Evolutionary conservation across 2,797 vertebrate genomes (phyloP).

Genomic region (Xiphorhynchus erythropygius): DNA sequence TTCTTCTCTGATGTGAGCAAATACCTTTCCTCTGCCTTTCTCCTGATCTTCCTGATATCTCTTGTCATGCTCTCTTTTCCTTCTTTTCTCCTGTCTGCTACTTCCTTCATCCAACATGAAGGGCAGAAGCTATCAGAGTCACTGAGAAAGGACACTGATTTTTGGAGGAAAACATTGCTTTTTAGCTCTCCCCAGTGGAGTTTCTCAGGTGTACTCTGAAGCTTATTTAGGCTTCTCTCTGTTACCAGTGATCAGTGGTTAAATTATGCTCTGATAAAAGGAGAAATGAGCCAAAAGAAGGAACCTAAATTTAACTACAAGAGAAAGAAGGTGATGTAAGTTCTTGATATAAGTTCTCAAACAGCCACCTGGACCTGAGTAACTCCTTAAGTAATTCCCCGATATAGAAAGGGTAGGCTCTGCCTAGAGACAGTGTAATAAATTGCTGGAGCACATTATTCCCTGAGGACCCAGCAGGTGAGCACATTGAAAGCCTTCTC

Average conservation of each 20-base stretch:
- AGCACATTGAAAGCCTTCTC: conserved; percentile 6
- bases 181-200: background rate
- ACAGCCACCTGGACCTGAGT: conserved; percentile 45
- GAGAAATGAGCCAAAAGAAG: conserved; percentile 28
- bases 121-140: background rate
- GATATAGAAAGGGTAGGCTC: background rate
- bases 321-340: conserved; percentile 43
- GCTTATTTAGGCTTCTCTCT: background rate
- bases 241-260: background rate
- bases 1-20: background rate
- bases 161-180: background rate
- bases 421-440: conserved; percentile 48
- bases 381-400: conserved; percentile 56
- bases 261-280: conserved; percentile 32
- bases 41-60: background rate
- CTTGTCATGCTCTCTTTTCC: background rate
- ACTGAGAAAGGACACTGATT: background rate
- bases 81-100: background rate
- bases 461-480: background rate
- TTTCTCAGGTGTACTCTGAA: background rate
- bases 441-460: background rate
- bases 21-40: background rate
- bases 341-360: conserved; percentile 41
- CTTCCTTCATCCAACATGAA: background rate
- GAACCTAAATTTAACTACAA: conserved; percentile 39